Evolutionary conservation across 2,888 invertebrate genomes (phyloP).

Genomic region (Blera fallax): DNA sequence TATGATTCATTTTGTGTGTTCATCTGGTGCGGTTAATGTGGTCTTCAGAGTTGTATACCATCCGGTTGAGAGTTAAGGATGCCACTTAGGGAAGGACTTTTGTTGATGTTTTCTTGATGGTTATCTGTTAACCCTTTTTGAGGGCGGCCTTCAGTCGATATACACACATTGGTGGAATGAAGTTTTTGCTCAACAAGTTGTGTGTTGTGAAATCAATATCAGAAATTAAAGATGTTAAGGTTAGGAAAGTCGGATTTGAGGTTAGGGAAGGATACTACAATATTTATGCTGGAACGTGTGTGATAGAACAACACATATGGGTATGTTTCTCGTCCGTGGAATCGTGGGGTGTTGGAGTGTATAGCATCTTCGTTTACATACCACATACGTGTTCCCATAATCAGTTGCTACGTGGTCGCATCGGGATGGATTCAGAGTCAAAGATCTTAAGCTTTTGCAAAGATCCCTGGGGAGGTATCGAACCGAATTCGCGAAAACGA

Average conservation of each 20-base stretch:
- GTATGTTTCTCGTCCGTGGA: too few species aligned
- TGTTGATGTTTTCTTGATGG: conserved; percentile 4
- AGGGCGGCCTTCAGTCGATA: background rate
- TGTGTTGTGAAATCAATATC: background rate
- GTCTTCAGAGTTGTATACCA: background rate
- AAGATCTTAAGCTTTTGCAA: too few species aligned
- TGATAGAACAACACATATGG: too few species aligned
- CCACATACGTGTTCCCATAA: too few species aligned
- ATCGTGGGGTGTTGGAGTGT: too few species aligned
- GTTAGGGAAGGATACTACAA: background rate
- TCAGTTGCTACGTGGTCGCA: too few species aligned
- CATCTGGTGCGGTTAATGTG: conserved; percentile 34
- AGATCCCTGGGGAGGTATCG: too few species aligned
- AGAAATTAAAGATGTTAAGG: background rate
- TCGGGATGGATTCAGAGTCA: too few species aligned
- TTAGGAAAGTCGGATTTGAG: background rate
- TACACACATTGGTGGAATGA: background rate
- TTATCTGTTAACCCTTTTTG: background rate
- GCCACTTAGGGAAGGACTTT: conserved; percentile 3
- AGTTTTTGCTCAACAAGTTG: background rate
- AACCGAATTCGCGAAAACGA: too few species aligned
- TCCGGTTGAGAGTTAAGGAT: background rate
- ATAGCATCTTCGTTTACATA: too few species aligned
- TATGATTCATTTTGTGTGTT: conserved; percentile 27
- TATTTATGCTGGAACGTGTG: too few species aligned